Conservation (phyloP, 1,140 invertebrate genomes). For the Drosophila pectinifera region DNA sequence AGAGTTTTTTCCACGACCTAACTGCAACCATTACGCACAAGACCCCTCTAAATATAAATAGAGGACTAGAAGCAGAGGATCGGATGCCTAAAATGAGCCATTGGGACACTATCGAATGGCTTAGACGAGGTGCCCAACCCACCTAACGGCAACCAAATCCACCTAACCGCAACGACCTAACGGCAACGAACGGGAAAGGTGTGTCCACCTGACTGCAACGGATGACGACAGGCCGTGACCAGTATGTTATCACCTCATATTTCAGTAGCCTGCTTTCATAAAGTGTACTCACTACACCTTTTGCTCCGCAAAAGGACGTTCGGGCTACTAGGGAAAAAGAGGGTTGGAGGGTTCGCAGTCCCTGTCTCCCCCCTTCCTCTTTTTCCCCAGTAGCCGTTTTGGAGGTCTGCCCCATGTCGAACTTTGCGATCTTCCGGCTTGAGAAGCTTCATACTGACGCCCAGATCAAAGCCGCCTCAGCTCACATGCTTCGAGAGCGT, state of each 20-base stretch:
- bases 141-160: slow-evolving; percentile 18
- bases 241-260: slow-evolving; percentile 17
- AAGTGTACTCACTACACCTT: slow-evolving; percentile 19
- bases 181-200: slow-evolving; percentile 15
- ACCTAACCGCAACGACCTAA: slow-evolving; percentile 17
- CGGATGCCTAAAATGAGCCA: slow-evolving; percentile 18
- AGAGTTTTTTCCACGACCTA: slow-evolving; percentile 17
- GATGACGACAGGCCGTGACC: slow-evolving; percentile 15
- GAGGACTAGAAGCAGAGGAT: slow-evolving; percentile 16
- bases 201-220: slow-evolving; percentile 17
- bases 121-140: slow-evolving; percentile 16
- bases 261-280: slow-evolving; percentile 18
- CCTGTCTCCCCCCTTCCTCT: slow-evolving; percentile 17
- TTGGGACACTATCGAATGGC: slow-evolving; percentile 18
- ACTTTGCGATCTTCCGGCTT: slow-evolving; percentile 18
- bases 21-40: slow-evolving; percentile 18
- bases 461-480: slow-evolving; percentile 18
- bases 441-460: slow-evolving; percentile 18
- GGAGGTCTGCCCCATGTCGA: slow-evolving; percentile 17
- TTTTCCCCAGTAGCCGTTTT: slow-evolving; percentile 18
- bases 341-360: slow-evolving; percentile 17
- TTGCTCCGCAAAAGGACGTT: slow-evolving; percentile 18
- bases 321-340: slow-evolving; percentile 18
- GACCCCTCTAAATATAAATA: slow-evolving; percentile 19
- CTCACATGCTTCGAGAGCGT: slow-evolving; percentile 18